Evolutionary conservation across 2,888 invertebrate species (phyloP), one percentile per base, ranked within the genome.

Genomic region (Brachypterus glaber): DNA sequence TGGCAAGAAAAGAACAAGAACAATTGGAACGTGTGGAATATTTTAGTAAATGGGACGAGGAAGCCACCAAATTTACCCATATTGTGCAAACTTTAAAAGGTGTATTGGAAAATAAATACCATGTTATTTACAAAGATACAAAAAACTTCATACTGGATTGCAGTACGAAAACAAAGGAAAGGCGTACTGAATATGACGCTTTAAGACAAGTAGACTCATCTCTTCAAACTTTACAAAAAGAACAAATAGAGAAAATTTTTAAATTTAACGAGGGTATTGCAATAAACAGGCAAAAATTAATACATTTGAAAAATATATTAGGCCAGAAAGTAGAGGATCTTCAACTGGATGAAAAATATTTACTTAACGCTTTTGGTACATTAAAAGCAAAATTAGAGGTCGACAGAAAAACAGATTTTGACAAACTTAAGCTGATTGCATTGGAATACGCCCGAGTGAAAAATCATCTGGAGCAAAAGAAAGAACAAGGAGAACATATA

Each of bases 361-460:
- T 59, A 35, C 45, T 51, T 3, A 43, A 50, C 13, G 51, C 52
- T 13, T 62, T 58, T 41, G 45, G 46, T 16, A 42, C 46, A 2
- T 62, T 76, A 53, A 78, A 77, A 48, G 62, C 52, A 11, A 67
- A 69, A n/a, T 66, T 76, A 4, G 73, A 74, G 40, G 45, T 58
- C 1, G 69, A 71, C 37, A 64, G 69, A 40, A 64, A 60, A 4
- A 56, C 60, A 4, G 76, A 77, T 39, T 66, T 69, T 16, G 61
- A 69, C 13, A 70, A 73, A 44, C 60, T 86, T 17, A 74, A 72
- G 14, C 46, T 68, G 14, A 65, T 83, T 57, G 79, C 77, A 7
- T 73, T 79, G 30, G 62, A 68, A 24, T 79, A 82, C 48, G 74
- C 76, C 47, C 67, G 72, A 37, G 65, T 71, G 32, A 70, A 73